A percentile compares a stretch with the other conserved stretches of the same genome.
phyloP scores from a whole-genome alignment of 2,113 vertebrate genomes.

The Verasper variegatus region DNA sequence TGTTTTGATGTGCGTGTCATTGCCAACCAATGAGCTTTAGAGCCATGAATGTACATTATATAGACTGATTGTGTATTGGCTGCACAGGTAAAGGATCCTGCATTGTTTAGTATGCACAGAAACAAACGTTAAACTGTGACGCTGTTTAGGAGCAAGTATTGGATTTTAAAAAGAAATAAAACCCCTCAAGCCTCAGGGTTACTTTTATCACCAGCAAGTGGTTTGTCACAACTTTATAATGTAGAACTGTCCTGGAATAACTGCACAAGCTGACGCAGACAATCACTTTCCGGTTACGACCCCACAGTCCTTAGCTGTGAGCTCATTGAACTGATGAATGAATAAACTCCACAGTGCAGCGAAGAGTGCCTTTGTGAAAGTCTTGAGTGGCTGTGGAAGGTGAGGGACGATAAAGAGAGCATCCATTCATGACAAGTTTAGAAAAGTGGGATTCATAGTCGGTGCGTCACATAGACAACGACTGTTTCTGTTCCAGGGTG shows the following conservation, averaged over 20 bases:
- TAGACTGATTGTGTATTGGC: not conserved
- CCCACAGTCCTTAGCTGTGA: not conserved
- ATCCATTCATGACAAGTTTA: not conserved
- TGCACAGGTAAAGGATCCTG: not conserved
- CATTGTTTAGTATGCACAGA: too few species aligned
- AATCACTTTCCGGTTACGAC: not conserved
- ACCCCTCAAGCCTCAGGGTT: not conserved
- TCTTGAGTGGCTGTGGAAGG: not conserved
- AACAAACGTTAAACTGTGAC: not conserved
- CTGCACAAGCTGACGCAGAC: conserved; percentile 1
- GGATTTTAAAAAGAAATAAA: not conserved
- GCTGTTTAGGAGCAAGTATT: not conserved
- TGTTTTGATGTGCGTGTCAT: not conserved
- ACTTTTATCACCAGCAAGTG: conserved; percentile 9
- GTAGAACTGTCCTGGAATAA: conserved; percentile 3
- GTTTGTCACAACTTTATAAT: conserved; percentile 2
- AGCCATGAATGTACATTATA: not conserved
- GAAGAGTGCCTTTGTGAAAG: not conserved
- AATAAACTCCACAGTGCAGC: not conserved
- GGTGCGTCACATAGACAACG: not conserved
- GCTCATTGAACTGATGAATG: conserved; percentile 1
- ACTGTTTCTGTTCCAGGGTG: not conserved
- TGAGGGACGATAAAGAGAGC: not conserved
- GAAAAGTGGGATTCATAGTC: not conserved
- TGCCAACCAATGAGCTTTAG: not conserved